A percentile compares a stretch with the other conserved stretches of the same genome.
phyloP scores from a whole-genome alignment of 2,797 vertebrate genomes.

The Myiothlypis chrysogaster region DNA sequence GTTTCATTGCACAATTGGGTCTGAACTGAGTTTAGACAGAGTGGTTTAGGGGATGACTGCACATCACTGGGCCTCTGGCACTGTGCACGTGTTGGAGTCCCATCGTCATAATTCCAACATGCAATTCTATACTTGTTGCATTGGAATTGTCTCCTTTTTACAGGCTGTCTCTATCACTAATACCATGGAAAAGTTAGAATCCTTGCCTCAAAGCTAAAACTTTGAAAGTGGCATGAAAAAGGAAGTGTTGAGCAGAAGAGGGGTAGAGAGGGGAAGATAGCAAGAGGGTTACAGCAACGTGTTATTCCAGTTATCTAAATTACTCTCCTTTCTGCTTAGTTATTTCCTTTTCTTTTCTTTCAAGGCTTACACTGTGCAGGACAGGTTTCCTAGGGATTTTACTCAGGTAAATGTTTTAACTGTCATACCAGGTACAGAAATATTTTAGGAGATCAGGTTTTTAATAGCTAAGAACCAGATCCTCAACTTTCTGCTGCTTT shows the following conservation, averaged over 20 bases:
- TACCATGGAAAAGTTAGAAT: background rate
- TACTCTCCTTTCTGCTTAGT: background rate
- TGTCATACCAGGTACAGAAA: background rate
- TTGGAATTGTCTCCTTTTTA: background rate
- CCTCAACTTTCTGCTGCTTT: background rate
- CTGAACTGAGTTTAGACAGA: background rate
- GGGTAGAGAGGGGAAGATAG: background rate
- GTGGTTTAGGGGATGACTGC: background rate
- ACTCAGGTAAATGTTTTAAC: background rate
- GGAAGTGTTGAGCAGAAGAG: background rate
- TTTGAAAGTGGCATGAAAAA: background rate
- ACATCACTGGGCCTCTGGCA: background rate
- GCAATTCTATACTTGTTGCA: background rate
- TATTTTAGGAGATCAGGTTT: background rate
- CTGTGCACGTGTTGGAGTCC: background rate
- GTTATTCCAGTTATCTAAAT: background rate
- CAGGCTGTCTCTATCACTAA: background rate
- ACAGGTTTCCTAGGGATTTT: background rate
- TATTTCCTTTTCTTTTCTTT: background rate
- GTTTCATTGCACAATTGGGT: background rate
- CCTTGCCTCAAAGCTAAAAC: background rate
- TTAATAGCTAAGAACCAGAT: background rate
- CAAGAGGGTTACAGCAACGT: background rate
- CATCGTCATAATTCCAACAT: fast-evolving
- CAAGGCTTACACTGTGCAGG: background rate